phyloP scores from a whole-genome alignment of 2,888 invertebrate genomes.

The Thymelicus lineola region DNA sequence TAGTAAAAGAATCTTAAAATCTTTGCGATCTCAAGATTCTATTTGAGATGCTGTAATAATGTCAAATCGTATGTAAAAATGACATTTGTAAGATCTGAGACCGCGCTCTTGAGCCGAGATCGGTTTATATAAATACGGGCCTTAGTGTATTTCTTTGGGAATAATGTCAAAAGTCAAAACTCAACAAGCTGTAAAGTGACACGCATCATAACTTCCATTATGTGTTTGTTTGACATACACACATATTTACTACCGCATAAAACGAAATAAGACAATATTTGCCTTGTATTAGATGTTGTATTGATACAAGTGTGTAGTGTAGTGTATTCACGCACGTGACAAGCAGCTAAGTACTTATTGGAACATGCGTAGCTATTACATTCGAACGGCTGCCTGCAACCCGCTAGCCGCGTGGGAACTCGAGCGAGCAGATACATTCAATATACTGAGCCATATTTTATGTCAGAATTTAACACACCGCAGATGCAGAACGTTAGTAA shows the following conservation, averaged over 20 bases:
- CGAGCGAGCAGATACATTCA: constrained; percentile 56
- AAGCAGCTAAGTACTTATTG: constrained; percentile 25
- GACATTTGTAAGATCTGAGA: too few relatives aligned
- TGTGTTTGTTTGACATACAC: constrained; percentile 9
- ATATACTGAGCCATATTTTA: constrained; percentile 69
- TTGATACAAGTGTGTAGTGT: constrained; percentile 23
- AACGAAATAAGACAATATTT: constrained; percentile 18
- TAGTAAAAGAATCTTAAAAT: too few relatives aligned
- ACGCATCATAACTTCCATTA: background rate
- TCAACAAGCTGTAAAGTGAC: background rate
- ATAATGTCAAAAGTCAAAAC: too few relatives aligned
- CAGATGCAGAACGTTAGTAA: constrained; percentile 61
- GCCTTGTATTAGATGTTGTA: constrained; percentile 7
- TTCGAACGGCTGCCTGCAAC: constrained; percentile 42
- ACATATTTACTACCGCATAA: constrained; percentile 14
- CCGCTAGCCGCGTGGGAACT: constrained; percentile 72
- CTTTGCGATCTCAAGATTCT: too few relatives aligned
- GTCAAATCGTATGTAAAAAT: too few relatives aligned
- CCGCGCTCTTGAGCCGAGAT: too few relatives aligned
- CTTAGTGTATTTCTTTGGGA: too few relatives aligned
- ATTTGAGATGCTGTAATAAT: too few relatives aligned
- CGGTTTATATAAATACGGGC: too few relatives aligned
- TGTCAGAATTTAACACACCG: constrained; percentile 69
- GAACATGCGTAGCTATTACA: constrained; percentile 34
- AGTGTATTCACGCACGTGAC: constrained; percentile 29